Conservation (phyloP, 2,113 vertebrate species). For the Hystrix brachyura region DNA sequence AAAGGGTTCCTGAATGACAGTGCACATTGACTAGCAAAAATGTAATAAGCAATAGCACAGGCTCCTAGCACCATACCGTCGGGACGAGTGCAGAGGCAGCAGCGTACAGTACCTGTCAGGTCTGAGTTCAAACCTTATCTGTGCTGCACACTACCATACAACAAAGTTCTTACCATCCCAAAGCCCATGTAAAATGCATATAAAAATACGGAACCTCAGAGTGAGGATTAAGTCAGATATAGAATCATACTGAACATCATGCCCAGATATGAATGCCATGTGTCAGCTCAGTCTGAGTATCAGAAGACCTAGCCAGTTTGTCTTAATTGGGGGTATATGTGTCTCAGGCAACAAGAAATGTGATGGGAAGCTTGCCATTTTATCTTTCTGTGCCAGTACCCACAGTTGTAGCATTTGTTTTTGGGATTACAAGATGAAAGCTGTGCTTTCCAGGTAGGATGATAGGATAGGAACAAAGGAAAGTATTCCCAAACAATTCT, state of each 20-base stretch:
- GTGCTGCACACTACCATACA: rapidly evolving
- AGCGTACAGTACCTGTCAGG: too few relatives aligned
- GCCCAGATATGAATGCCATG: not conserved
- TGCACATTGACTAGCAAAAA: too few relatives aligned
- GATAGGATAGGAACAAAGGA: not conserved
- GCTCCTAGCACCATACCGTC: too few relatives aligned
- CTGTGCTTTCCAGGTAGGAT: not conserved
- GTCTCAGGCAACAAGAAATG: not conserved
- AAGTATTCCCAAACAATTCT: not conserved
- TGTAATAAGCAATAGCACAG: not conserved
- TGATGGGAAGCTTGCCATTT: not conserved
- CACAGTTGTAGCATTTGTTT: not conserved
- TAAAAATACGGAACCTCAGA: not conserved
- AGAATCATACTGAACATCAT: not conserved
- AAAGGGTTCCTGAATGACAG: not conserved
- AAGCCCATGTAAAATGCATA: not conserved
- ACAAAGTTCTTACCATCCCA: not conserved
- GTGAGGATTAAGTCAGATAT: not conserved
- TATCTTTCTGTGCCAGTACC: not conserved
- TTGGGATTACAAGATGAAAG: not conserved
- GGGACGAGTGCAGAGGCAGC: not conserved
- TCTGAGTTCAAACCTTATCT: not conserved
- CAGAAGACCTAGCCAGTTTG: not conserved
- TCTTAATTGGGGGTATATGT: not conserved
- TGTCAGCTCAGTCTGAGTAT: not conserved